A percentile compares a stretch with the other conserved stretches of the same genome.
These are phyloP conservation scores for Prionace glauca DNA, from an alignment of 2,797 vertebrate genomes.

Conservation along the genomic window DNA sequence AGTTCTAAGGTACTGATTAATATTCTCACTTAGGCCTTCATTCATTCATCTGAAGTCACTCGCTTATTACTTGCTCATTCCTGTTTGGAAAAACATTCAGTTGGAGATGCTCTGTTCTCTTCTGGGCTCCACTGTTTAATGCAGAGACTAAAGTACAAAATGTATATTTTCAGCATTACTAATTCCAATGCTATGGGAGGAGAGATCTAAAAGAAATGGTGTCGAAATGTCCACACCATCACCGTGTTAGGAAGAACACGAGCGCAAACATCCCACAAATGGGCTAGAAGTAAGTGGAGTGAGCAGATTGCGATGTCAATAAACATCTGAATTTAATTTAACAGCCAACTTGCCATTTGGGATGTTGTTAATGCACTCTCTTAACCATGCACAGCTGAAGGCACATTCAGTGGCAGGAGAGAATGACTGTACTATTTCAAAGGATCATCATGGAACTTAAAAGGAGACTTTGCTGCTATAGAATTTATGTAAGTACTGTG, in stretches of 20 bases:
- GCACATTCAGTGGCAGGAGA: too few relatives aligned
- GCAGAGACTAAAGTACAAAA: not conserved
- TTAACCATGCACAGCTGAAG: not conserved
- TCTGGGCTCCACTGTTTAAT: not conserved
- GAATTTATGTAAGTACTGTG: too few relatives aligned
- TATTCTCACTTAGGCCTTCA: not conserved
- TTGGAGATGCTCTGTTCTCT: not conserved
- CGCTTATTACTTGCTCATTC: not conserved
- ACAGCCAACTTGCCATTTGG: not conserved
- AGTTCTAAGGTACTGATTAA: not conserved
- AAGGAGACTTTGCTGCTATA: too few relatives aligned
- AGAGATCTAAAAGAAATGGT: not conserved
- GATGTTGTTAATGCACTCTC: not conserved
- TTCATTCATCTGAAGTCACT: slow-evolving; percentile 18
- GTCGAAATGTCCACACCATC: not conserved
- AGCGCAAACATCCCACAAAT: not conserved
- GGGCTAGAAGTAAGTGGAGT: not conserved
- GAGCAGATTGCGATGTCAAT: not conserved
- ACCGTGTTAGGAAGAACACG: not conserved
- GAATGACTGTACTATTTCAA: too few relatives aligned
- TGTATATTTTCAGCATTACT: not conserved
- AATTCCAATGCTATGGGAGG: not conserved
- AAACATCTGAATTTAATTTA: not conserved
- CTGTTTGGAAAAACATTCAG: not conserved
- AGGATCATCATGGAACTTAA: too few relatives aligned